These are phyloP conservation scores for Harpalus rufipes DNA, from an alignment of 2,888 invertebrate species.

Conservation along the genomic window DNA sequence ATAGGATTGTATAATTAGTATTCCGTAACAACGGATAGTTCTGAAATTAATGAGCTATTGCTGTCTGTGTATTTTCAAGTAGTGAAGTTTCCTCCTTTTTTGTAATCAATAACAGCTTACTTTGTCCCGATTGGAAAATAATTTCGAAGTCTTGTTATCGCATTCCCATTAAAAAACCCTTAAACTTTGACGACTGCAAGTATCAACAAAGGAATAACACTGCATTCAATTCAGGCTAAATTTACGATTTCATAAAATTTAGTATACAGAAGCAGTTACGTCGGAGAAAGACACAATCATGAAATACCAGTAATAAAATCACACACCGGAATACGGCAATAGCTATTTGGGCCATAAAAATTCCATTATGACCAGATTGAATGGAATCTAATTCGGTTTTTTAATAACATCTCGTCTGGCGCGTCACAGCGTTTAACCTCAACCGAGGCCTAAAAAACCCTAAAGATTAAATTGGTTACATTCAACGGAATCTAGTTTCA, in stretches of 20 bases:
- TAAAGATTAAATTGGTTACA: conserved; percentile 60
- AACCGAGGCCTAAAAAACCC: conserved; percentile 51
- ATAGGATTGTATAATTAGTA: neutral
- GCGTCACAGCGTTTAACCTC: conserved; percentile 60
- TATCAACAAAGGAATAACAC: conserved; percentile 31
- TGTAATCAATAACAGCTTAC: neutral
- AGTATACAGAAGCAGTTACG: conserved; percentile 48
- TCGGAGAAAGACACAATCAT: conserved; percentile 41
- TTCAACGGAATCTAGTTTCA: neutral
- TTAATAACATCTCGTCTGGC: conserved; percentile 23
- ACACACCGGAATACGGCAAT: conserved; percentile 54
- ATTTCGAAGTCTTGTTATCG: conserved; percentile 11
- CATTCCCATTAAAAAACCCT: conserved; percentile 32
- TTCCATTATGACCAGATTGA: conserved; percentile 63
- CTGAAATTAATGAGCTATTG: neutral
- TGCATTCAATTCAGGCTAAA: conserved; percentile 34
- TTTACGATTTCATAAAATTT: conserved; percentile 54
- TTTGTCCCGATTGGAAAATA: conserved; percentile 15
- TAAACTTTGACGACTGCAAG: conserved; percentile 38
- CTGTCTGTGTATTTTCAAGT: neutral
- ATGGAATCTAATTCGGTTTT: conserved; percentile 56
- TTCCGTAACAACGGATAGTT: neutral
- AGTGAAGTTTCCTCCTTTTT: neutral
- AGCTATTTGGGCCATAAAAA: conserved; percentile 60
- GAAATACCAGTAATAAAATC: conserved; percentile 58